Conservation (phyloP, 2,113 vertebrate genomes). For the Rhineura floridana region DNA sequence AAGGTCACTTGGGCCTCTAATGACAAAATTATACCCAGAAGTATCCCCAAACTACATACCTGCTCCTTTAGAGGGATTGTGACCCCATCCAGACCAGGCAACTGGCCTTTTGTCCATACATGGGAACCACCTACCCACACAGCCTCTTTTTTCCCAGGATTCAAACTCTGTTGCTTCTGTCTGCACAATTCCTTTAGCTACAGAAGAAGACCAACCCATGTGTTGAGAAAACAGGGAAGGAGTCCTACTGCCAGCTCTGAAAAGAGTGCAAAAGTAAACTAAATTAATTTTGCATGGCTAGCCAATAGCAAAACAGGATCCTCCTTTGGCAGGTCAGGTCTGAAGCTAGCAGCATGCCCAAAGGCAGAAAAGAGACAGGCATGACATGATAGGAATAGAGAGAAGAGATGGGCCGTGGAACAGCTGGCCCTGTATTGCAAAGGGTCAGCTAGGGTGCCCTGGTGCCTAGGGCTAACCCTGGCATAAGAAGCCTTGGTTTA, state of each 20-base stretch:
- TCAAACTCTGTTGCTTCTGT: neutral
- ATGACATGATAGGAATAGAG: neutral
- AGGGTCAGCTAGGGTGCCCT: constrained; percentile 1
- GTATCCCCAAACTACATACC: too few relatives aligned
- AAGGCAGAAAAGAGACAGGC: neutral
- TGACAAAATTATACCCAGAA: too few relatives aligned
- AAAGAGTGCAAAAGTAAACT: neutral
- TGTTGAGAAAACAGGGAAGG: neutral
- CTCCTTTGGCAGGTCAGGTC: neutral
- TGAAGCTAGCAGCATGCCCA: neutral
- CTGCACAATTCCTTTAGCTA: neutral
- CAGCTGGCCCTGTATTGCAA: constrained; percentile 1
- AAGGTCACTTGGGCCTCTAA: too few relatives aligned
- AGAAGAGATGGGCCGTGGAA: neutral
- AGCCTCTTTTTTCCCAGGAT: too few relatives aligned
- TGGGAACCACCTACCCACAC: too few relatives aligned
- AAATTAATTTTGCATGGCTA: neutral
- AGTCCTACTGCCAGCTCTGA: neutral
- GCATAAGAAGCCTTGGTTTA: constrained; percentile 10
- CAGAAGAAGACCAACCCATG: neutral
- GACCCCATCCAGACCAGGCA: too few relatives aligned
- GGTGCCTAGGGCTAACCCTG: constrained; percentile 5
- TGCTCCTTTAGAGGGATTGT: too few relatives aligned
- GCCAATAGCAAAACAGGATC: neutral
- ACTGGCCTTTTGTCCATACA: too few relatives aligned